Conservation (phyloP, 2,113 vertebrate species). For the Rallus limicola region DNA sequence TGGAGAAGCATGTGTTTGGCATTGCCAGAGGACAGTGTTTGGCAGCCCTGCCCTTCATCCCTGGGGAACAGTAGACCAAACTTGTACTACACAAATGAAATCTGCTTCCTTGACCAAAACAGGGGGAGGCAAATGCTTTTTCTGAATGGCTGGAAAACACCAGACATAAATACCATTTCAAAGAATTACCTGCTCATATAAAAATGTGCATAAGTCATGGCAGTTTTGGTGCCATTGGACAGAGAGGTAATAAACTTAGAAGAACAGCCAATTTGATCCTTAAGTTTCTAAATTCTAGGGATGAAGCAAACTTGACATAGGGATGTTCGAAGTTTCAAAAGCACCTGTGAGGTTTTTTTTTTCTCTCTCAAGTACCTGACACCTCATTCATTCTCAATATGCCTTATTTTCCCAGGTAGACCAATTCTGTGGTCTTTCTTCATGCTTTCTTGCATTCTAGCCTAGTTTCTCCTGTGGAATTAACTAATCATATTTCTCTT, state of each 20-base stretch:
- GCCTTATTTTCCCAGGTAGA: not conserved
- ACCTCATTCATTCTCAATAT: not conserved
- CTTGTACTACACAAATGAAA: not conserved
- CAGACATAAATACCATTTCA: not conserved
- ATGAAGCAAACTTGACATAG: not conserved
- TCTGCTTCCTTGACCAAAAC: not conserved
- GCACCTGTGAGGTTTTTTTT: not conserved
- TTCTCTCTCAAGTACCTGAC: not conserved
- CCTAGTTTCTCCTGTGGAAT: conserved; percentile 20
- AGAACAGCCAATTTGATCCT: not conserved
- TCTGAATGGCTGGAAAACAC: not conserved
- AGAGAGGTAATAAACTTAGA: not conserved
- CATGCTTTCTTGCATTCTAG: not conserved
- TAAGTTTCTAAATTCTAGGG: not conserved
- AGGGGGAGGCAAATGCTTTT: not conserved
- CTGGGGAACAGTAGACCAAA: not conserved
- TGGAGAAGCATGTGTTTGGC: not conserved
- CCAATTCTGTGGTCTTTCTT: not conserved
- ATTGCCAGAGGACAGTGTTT: not conserved
- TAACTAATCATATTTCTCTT: conserved; percentile 60
- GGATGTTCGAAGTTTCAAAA: not conserved
- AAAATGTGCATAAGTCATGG: not conserved
- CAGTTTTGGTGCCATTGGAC: not conserved
- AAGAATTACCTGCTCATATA: not conserved
- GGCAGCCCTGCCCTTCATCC: not conserved